phyloP scores from a whole-genome alignment of 2,888 invertebrate genomes.

The Philereme vetulata region DNA sequence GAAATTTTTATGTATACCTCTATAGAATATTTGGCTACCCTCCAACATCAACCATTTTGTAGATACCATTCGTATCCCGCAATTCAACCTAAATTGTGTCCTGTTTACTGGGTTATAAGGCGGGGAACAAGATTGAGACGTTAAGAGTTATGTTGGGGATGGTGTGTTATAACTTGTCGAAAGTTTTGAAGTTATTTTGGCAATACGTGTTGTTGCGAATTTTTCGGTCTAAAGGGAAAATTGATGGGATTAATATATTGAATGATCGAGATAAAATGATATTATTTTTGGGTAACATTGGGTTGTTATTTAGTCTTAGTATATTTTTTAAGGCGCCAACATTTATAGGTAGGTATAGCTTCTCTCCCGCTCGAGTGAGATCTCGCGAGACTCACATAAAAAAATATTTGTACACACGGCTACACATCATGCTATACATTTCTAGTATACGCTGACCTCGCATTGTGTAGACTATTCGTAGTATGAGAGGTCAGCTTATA shows the following conservation, averaged over 20 bases:
- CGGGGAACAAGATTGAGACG: conserved; percentile 6
- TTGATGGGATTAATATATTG: conserved; percentile 31
- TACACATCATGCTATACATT: too few species aligned
- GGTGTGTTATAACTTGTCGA: conserved; percentile 35
- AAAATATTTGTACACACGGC: too few species aligned
- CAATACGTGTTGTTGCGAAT: conserved; percentile 40
- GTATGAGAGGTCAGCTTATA: too few species aligned
- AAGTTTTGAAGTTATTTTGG: conserved; percentile 43
- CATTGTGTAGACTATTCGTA: too few species aligned
- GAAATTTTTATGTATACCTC: conserved; percentile 40
- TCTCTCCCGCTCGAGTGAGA: too few species aligned
- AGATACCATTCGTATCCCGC: background rate
- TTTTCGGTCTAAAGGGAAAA: conserved; percentile 31
- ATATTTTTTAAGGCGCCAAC: too few species aligned
- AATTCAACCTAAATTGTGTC: conserved; percentile 1
- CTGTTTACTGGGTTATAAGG: background rate
- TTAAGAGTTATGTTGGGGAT: conserved; percentile 17
- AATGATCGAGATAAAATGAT: conserved; percentile 18
- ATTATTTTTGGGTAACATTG: conserved; percentile 5
- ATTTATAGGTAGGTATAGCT: too few species aligned
- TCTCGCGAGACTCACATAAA: too few species aligned
- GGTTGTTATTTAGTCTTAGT: background rate
- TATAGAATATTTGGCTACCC: conserved; percentile 41
- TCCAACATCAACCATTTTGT: conserved; percentile 37
- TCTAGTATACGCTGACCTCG: too few species aligned